Evolutionary conservation across 2,113 vertebrate species (phyloP).

Genomic region (Ciconia stormi): DNA sequence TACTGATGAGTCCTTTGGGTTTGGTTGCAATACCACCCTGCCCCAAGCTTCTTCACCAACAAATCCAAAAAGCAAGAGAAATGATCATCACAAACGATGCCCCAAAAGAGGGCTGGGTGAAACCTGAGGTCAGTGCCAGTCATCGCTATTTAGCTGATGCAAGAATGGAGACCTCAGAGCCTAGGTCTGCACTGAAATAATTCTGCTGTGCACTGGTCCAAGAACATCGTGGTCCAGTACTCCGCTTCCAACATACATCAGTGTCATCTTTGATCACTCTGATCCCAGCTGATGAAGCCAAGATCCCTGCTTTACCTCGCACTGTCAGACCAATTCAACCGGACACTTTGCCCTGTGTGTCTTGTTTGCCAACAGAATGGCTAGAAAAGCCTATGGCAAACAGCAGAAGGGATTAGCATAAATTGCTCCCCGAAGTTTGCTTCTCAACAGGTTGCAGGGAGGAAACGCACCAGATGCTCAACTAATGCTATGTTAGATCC

Average conservation of each 20-base stretch:
- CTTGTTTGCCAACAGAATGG: background rate
- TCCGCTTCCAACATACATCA: background rate
- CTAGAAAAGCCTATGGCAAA: background rate
- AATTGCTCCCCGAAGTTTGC: background rate
- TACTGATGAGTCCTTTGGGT: accelerated
- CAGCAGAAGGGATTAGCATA: background rate
- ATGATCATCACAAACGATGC: accelerated
- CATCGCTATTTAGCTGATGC: accelerated
- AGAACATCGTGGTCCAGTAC: accelerated
- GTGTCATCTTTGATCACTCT: background rate
- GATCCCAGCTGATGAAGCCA: background rate
- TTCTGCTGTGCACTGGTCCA: accelerated
- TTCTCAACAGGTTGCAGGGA: background rate
- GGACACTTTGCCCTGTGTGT: background rate
- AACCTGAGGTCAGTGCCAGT: background rate
- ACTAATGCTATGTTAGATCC: background rate
- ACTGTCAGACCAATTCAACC: background rate
- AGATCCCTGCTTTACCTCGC: background rate
- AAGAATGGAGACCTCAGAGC: background rate
- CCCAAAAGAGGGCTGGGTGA: background rate
- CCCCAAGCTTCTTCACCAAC: background rate
- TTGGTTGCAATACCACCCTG: background rate
- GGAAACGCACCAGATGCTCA: background rate
- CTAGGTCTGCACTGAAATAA: accelerated
- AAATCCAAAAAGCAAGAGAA: background rate